These are phyloP conservation scores for Brachypalpus laphriformis DNA, from an alignment of 2,888 invertebrate species.

Conservation along the genomic window DNA sequence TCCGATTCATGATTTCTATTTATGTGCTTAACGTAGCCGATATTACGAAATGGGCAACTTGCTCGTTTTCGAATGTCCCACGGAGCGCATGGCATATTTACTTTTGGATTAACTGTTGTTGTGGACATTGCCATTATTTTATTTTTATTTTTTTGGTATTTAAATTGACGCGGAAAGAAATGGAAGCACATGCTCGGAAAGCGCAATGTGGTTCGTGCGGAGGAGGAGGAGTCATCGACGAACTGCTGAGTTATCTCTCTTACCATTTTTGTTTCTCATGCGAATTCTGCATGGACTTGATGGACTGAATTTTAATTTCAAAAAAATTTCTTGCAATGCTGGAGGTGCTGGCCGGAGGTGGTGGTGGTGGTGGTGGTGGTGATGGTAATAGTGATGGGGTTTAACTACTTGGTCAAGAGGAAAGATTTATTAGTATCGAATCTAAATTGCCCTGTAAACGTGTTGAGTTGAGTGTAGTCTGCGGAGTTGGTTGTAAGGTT, in stretches of 20 bases:
- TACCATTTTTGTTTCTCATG: conserved; percentile 16
- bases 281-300: conserved; percentile 11
- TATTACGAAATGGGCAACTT: neutral
- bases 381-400: conserved; percentile 32
- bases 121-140: conserved; percentile 7
- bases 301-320: conserved; percentile 63
- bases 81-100: conserved; percentile 19
- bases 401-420: conserved; percentile 55
- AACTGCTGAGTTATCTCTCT: conserved; percentile 10
- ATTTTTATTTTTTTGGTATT: conserved; percentile 52
- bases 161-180: conserved; percentile 67
- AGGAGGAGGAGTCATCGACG: conserved; percentile 24
- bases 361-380: conserved; percentile 22
- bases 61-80: conserved; percentile 11
- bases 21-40: neutral
- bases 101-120: conserved; percentile 44
- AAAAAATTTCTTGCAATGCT: conserved; percentile 14
- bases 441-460: conserved; percentile 67
- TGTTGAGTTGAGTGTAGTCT: conserved; percentile 28
- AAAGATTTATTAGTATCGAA: conserved; percentile 71
- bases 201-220: conserved; percentile 9
- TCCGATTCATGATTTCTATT: conserved; percentile 19
- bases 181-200: conserved; percentile 67
- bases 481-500: conserved; percentile 31
- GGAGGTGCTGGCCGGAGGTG: conserved; percentile 33